Conservation (phyloP, 1,140 invertebrate genomes). For the Meloidogyne exigua region DNA sequence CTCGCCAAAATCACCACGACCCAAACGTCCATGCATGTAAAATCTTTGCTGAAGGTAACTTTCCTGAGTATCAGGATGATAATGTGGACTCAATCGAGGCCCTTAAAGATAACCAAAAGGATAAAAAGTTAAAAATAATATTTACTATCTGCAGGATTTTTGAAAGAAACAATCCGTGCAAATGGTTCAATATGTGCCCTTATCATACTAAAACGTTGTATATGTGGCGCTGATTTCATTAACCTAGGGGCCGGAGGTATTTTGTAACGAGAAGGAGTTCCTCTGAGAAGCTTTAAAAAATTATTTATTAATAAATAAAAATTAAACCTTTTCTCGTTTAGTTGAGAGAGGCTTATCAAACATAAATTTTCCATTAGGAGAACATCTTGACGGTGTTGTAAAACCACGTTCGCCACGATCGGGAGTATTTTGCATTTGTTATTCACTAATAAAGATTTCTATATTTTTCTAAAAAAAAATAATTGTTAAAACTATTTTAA, state of each 20-base stretch:
- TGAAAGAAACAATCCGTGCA: slow-evolving; percentile 36
- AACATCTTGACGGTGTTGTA: slow-evolving; percentile 24
- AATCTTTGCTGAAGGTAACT: slow-evolving; percentile 39
- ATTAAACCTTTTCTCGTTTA: slow-evolving; percentile 32
- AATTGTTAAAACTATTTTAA: no score
- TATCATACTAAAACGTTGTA: slow-evolving; percentile 19
- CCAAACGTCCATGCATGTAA: slow-evolving; percentile 21
- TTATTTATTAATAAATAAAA: background rate
- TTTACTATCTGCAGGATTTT: slow-evolving; percentile 24
- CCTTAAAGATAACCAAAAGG: background rate
- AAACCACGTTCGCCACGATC: slow-evolving; percentile 19
- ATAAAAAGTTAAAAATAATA: background rate
- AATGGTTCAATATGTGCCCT: slow-evolving; percentile 23
- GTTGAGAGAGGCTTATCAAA: slow-evolving; percentile 28
- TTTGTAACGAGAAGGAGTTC: slow-evolving; percentile 24
- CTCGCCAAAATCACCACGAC: slow-evolving; percentile 40
- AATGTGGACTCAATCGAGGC: slow-evolving; percentile 18
- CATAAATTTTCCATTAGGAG: slow-evolving; percentile 21
- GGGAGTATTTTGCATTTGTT: slow-evolving; percentile 20
- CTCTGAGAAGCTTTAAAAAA: slow-evolving; percentile 26
- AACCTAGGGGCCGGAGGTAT: slow-evolving; percentile 23
- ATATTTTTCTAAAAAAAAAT: background rate
- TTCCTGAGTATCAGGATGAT: slow-evolving; percentile 21
- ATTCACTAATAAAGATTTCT: background rate
- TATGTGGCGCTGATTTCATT: slow-evolving; percentile 23